Conservation (phyloP, 2,888 invertebrate species). For the Timandra comae region DNA sequence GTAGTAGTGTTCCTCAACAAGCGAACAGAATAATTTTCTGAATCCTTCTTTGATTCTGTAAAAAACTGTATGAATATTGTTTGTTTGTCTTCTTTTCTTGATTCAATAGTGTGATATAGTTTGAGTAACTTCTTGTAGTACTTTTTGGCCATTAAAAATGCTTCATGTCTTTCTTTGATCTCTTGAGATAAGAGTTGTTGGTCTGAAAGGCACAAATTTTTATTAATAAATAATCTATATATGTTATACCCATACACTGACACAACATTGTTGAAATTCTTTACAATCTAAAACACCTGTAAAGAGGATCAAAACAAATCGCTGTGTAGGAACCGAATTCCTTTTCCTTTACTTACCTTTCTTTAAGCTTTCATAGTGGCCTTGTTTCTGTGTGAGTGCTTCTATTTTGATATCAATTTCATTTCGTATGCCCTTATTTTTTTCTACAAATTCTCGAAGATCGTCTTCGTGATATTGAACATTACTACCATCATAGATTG, state of each 20-base stretch:
- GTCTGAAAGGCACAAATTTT: conserved; percentile 45
- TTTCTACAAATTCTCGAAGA: conserved; percentile 39
- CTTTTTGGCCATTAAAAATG: conserved; percentile 66
- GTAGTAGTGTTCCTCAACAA: conserved; percentile 40
- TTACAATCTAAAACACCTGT: no score
- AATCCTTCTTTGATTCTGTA: conserved; percentile 57
- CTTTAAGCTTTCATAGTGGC: conserved; percentile 50
- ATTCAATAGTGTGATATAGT: conserved; percentile 58
- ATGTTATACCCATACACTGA: no score
- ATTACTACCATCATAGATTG: conserved; percentile 23
- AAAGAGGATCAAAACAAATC: no score
- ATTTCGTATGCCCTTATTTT: conserved; percentile 44
- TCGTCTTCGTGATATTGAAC: conserved; percentile 43
- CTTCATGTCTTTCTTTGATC: conserved; percentile 67
- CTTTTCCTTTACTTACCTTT: no score
- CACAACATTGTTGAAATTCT: no score
- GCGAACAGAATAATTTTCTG: conserved; percentile 52
- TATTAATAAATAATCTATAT: conserved; percentile 1
- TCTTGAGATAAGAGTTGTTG: conserved; percentile 56
- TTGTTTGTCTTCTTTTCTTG: conserved; percentile 38
- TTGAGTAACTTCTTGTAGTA: conserved; percentile 62
- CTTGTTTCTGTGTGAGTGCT: conserved; percentile 39
- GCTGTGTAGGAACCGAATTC: no score
- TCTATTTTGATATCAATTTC: conserved; percentile 47
- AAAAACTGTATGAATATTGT: conserved; percentile 61